Base-by-base conservation (phyloP, 2,888 invertebrate species). In the Latrodectus hesperus region DNA sequence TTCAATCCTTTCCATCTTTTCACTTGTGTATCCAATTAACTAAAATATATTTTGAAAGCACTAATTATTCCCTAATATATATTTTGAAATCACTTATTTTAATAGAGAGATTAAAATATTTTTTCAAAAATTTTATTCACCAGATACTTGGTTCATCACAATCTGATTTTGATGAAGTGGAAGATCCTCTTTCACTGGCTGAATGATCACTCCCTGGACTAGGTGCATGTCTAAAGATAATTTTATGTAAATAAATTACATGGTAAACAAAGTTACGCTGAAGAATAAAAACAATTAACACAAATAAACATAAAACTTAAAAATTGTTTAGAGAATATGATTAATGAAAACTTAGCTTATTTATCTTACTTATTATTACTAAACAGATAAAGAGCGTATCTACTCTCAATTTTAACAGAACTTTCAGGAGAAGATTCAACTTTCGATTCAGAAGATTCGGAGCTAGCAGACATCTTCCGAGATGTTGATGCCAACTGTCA, bases 311-410 rank as follows among this genome's bases (percentile, higher is more conserved):
- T 11, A 22, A 12, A 53, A 12, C 71, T 49, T 49, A 17, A 17
- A 22, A 12, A 53, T 52, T 9, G n/a, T 10, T 52, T 53, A 73
- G 53, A 17, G 9, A 49, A 14, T 53, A 22, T 14, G 11, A 49
- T 12, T 11, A 1, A 71, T 38, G 10, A 16, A 73, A 73, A 73
- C 52, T 16, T n/a, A 52, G 22, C 9, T 49, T 38, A 51, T 12
- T 11, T 53, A 55, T 53, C 72, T 77, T 87, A 87, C 86, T 87
- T 87, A 17, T 87, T 87, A 49, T 87, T 81, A 53, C 81, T 80
- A 68, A 81, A 82, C 38, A 87, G 75, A 52, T 87, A 87, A 14
- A 87, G 79, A 55, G 86, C 81, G 52, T 87, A 87, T 53, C 77
- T 81, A 55, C 81, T 87, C 9, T 77, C 38, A 68, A 52, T 16